Evolutionary conservation across 2,888 invertebrate genomes (phyloP).

Genomic region (Calameuta idolon): DNA sequence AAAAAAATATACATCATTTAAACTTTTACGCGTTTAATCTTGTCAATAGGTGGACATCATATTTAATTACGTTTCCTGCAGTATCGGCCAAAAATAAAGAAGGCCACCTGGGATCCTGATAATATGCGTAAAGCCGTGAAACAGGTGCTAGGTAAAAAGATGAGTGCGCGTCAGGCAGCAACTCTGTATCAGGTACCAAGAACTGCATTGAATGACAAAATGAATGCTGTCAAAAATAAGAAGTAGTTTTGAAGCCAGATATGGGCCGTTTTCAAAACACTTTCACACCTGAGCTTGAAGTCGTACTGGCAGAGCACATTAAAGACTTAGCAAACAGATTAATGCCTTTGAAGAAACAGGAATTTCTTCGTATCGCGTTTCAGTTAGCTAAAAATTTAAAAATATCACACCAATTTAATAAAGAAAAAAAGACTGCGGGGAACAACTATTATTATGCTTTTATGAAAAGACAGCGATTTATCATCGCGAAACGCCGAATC

Average conservation of each 20-base stretch:
- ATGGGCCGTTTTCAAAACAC: constrained; percentile 12
- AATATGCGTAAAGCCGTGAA: too few relatives aligned
- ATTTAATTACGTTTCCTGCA: too few relatives aligned
- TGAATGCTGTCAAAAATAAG: background rate
- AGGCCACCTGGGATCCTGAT: too few relatives aligned
- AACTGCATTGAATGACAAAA: too few relatives aligned
- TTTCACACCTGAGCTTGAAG: constrained; percentile 8
- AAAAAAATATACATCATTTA: too few relatives aligned
- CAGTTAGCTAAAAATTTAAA: constrained; percentile 28
- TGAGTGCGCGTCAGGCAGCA: too few relatives aligned
- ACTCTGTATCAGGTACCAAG: too few relatives aligned
- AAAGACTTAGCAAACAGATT: constrained; percentile 22
- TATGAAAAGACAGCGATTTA: constrained; percentile 28
- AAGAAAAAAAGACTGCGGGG: constrained; percentile 27
- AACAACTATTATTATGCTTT: constrained; percentile 33
- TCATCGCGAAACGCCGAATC: background rate
- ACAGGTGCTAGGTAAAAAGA: too few relatives aligned
- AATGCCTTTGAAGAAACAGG: constrained; percentile 21
- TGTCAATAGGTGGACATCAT: too few relatives aligned
- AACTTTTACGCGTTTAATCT: too few relatives aligned
- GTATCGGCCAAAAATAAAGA: too few relatives aligned
- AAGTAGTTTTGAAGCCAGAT: background rate
- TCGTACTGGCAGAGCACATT: background rate
- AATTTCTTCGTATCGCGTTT: constrained; percentile 31
- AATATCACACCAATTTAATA: constrained; percentile 32